Conservation (phyloP, 1,140 invertebrate species). For the Zaprionus nigranus region DNA sequence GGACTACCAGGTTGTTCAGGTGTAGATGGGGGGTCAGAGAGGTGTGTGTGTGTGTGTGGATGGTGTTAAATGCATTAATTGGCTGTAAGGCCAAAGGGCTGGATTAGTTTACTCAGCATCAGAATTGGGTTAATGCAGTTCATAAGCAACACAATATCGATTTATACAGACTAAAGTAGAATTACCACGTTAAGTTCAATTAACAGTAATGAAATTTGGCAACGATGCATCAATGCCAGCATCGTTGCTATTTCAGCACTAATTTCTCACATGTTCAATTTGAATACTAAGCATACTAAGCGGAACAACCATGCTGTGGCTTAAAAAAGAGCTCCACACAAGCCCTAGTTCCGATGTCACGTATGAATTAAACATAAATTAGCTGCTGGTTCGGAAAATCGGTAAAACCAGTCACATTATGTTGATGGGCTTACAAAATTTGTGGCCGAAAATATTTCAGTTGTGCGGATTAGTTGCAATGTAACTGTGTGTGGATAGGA, state of each 20-base stretch:
- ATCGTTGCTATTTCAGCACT: not conserved
- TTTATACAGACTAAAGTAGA: not conserved
- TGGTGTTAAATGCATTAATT: conserved; percentile 66
- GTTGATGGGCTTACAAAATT: conserved; percentile 70
- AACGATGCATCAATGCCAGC: not conserved
- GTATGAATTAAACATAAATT: conserved; percentile 48
- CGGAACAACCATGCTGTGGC: not conserved
- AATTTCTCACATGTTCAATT: not conserved
- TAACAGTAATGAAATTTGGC: not conserved
- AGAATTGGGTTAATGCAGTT: not conserved
- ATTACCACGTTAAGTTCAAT: not conserved
- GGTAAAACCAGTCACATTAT: conserved; percentile 49
- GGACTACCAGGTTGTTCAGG: not conserved
- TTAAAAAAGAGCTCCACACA: not conserved
- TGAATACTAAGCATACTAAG: too few species aligned
- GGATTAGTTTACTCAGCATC: conserved; percentile 1
- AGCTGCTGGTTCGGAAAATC: conserved; percentile 40
- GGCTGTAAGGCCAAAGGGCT: conserved; percentile 32
- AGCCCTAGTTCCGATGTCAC: not conserved
- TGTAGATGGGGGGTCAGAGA: not conserved
- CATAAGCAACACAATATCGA: not conserved
- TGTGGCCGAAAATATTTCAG: conserved; percentile 39
- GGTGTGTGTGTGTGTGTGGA: not conserved
- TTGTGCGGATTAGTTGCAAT: conserved; percentile 14
- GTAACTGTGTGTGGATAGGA: conserved; percentile 4